Conservation (phyloP, 2,888 invertebrate genomes). For the Chaetoderma sp. region DNA sequence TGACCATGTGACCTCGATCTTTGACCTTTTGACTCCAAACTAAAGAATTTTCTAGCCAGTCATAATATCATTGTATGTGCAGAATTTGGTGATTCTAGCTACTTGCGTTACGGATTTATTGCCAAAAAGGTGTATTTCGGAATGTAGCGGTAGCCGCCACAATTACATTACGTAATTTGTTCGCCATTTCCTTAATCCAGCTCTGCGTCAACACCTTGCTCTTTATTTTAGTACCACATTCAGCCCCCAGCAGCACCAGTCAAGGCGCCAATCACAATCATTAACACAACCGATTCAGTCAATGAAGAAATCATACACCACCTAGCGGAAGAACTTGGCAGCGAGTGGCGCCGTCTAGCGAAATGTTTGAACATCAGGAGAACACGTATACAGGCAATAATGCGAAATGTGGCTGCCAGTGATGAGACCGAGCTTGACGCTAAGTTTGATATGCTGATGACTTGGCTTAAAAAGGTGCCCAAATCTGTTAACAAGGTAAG, state of each 20-base stretch:
- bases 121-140: too few species aligned
- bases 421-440: conserved; percentile 47
- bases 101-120: too few species aligned
- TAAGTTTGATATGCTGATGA: conserved; percentile 60
- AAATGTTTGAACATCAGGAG: conserved; percentile 53
- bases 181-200: too few species aligned
- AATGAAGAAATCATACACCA: conserved; percentile 49
- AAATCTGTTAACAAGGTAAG: conserved; percentile 58
- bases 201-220: too few species aligned
- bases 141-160: too few species aligned
- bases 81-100: too few species aligned
- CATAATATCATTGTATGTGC: too few species aligned
- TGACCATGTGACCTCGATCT: too few species aligned
- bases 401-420: conserved; percentile 41
- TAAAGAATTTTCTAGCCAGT: too few species aligned
- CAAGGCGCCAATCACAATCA: conserved; percentile 50
- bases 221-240: conserved; percentile 47
- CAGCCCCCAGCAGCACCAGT: conserved; percentile 41
- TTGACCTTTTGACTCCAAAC: too few species aligned
- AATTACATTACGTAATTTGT: too few species aligned
- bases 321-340: conserved; percentile 56
- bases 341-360: conserved; percentile 60
- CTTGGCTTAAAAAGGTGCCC: conserved; percentile 62
- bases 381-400: conserved; percentile 52
- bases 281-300: conserved; percentile 47